Evolutionary conservation across 2,113 vertebrate species (phyloP).

Genomic region (Apeltes quadracus): DNA sequence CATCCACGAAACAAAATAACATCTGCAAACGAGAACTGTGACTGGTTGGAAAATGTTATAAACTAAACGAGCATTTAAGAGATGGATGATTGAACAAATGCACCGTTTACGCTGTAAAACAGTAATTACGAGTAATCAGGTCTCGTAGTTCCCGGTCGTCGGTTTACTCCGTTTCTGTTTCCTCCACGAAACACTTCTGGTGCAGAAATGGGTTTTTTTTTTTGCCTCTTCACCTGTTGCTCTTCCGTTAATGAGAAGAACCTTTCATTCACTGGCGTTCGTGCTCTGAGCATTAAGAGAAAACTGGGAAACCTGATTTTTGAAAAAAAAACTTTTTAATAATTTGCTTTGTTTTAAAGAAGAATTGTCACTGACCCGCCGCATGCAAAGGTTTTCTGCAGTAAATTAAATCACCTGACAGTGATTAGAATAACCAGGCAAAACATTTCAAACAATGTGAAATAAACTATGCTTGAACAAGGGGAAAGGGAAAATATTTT

Average conservation of each 20-base stretch:
- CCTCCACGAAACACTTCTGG: background rate
- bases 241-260: background rate
- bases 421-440: slow-evolving; percentile 8
- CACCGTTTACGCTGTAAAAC: background rate
- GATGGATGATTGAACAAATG: background rate
- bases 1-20: background rate
- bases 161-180: too few species aligned
- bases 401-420: background rate
- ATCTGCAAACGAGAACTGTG: background rate
- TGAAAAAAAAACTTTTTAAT: background rate
- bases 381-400: too few species aligned
- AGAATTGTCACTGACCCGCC: too few species aligned
- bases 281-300: slow-evolving; percentile 4
- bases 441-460: slow-evolving; percentile 3
- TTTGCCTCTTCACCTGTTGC: slow-evolving; percentile 2
- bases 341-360: too few species aligned
- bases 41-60: background rate
- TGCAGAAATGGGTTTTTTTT: slow-evolving; percentile 2
- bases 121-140: too few species aligned
- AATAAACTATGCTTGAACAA: slow-evolving; percentile 15
- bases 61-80: too few species aligned
- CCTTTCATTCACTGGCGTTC: background rate
- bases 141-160: too few species aligned
- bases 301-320: background rate
- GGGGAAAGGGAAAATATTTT: slow-evolving; percentile 8